phyloP scores from a whole-genome alignment of 2,113 vertebrate species.

The Cercopithecus mona region DNA sequence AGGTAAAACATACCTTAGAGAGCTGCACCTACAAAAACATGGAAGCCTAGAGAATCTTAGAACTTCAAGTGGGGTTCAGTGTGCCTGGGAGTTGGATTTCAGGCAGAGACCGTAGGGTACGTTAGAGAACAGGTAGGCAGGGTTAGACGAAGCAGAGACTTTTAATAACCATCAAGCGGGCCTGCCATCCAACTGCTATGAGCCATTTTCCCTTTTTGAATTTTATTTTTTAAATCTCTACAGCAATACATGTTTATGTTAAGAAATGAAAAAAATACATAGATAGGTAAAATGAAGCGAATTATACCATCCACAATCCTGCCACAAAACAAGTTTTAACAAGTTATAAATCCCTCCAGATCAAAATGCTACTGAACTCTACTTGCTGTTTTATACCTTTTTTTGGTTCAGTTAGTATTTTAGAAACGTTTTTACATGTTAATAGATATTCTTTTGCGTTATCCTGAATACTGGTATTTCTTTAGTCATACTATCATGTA shows the following conservation, averaged over 20 bases:
- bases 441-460: background rate
- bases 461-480: background rate
- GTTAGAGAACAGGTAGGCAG: background rate
- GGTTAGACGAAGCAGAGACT: background rate
- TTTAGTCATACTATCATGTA: background rate
- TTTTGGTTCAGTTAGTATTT: background rate
- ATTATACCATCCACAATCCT: background rate
- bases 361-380: background rate
- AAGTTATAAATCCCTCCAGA: background rate
- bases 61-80: rapidly evolving
- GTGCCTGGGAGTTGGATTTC: background rate
- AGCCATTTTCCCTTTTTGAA: background rate
- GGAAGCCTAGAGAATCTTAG: background rate
- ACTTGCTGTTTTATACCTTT: background rate
- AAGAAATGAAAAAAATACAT: background rate
- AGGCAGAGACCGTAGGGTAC: background rate
- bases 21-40: background rate
- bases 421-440: background rate
- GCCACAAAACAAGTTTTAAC: background rate
- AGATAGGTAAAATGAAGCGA: background rate
- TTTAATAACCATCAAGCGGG: background rate
- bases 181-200: background rate
- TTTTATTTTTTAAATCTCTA: background rate
- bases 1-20: background rate
- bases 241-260: background rate